Base-by-base conservation (phyloP, 2,888 invertebrate genomes). In the Sminthurides aquaticus region DNA sequence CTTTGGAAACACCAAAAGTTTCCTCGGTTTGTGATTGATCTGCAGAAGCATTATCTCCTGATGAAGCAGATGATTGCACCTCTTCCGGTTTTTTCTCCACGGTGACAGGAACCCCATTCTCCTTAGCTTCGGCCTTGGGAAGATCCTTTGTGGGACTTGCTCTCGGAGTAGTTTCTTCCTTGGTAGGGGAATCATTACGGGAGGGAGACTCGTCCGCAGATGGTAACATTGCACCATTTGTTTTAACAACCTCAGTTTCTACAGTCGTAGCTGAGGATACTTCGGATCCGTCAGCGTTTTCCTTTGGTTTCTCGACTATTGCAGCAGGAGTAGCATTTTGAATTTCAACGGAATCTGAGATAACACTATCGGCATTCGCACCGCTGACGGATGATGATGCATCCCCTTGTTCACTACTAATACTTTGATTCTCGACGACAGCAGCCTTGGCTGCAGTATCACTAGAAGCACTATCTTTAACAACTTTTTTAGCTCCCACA, bases 21-120 rank as follows among this genome's bases (percentile, higher is more conserved):
- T 60, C 64, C 57, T 52, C 60, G 22, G 20, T 62, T 34, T 43
- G 49, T 22, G 28, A 18, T 22, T 55, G 22, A 54, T 56, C 56
- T 11, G 49, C 25, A 56, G 24, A 55, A 56, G 62, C 62, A 62
- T 29, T 29, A 55, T 54, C 54, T 20, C 15, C 43, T 11, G 15
- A 5, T 34, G 43, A 34, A 34, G 54, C 54, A n/a, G 20, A 8
- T 8, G 11, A 11, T 54, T 54, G 11, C 8, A 57, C 24, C 11
- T 5, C 3, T 28, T 25, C 24, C 24, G 5, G 11, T 20, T 11
- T 26, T 5, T 11, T 26, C 57, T 11, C 3, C 5, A 22, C 57
- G 11, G 18, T 5, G 8, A 25, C 29, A 18, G 26, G 27, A 25
- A 5, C n/a, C 18, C 8, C 57, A 11, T 43, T 48, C 60, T 60